Evolutionary conservation across 2,113 vertebrate genomes (phyloP), one percentile per base, ranked within the genome.

Genomic region (Ptychochromis oligacanthus): DNA sequence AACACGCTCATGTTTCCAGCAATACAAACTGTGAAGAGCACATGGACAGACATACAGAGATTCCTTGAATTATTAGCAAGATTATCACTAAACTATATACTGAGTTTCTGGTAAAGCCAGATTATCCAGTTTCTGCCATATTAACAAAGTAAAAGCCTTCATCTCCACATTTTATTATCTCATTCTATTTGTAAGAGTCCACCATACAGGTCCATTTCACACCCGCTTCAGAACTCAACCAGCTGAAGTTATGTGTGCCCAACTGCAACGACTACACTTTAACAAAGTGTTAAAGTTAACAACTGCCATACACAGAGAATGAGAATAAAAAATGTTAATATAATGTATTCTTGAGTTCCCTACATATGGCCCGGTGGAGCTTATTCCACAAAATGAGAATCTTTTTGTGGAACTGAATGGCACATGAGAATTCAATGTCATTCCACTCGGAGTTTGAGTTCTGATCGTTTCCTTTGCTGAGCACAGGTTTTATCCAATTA

Each of bases 401-500:
- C 43, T 31, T 54, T 72, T 20, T 70, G 46, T 54, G 17, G 49
- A 77, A 65, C 9, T 8, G 4, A 79, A 17, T 31, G 26, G 67
- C 67, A 72, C 22, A 1, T 56, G 18, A 18, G 22, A 75, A 55
- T 87, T 77, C 67, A 74, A 43, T 62, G 77, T 80, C 77, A 79
- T 62, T 72, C 7, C 5, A 28, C 55, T 46, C 72, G 38, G 72
- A 59, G 65, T 26, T 38, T 58, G 67, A 67, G 22, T 55, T 81
- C 64, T 79, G 57, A 80, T 80, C 8, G 11, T 75, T 90, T 43
- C 28, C 78, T 61, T 72, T 40, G 82, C 81, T 80, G 55, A 83
- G 76, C 17, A 49, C 12, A 76, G 75, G 70, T 85, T 86, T 84
- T n/a, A 85, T 89, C 86, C 81, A 91, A 85, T 93, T 85, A 93